Percentiles rank a stretch among this genome's conserved stretches.
phyloP scores from a whole-genome alignment of 2,888 invertebrate species.

The Erebia epiphron region DNA sequence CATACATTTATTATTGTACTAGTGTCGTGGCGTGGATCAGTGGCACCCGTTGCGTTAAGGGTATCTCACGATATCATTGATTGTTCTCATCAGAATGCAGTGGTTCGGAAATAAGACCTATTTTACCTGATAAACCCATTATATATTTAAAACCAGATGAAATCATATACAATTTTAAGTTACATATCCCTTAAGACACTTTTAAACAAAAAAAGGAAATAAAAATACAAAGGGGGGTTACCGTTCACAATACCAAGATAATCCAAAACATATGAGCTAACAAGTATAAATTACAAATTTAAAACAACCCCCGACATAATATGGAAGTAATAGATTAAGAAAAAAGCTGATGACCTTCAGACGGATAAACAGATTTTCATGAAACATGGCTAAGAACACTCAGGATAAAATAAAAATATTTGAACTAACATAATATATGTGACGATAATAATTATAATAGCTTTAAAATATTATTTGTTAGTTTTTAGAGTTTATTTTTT shows the following conservation, averaged over 20 bases:
- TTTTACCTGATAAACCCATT: not conserved
- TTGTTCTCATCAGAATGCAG: not conserved
- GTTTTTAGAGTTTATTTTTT: too few relatives aligned
- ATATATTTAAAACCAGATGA: not conserved
- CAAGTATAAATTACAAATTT: too few relatives aligned
- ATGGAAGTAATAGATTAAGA: too few relatives aligned
- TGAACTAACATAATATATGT: too few relatives aligned
- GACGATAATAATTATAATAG: too few relatives aligned
- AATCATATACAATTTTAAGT: not conserved
- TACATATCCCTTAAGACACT: not conserved
- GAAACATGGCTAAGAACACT: too few relatives aligned
- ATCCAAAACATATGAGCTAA: not conserved
- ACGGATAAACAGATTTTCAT: too few relatives aligned
- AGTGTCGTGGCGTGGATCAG: constrained; percentile 10
- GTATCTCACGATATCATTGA: constrained; percentile 3
- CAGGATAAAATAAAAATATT: too few relatives aligned
- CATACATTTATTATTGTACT: constrained; percentile 22
- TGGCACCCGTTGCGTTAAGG: constrained; percentile 5
- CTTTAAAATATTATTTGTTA: too few relatives aligned
- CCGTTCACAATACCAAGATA: not conserved
- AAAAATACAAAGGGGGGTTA: not conserved
- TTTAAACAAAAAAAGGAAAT: not conserved
- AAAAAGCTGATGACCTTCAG: too few relatives aligned
- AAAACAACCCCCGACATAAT: too few relatives aligned
- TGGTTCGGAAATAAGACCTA: not conserved